Evolutionary conservation across 1,140 invertebrate species (phyloP), one percentile per base, ranked within the genome.

Genomic region (Rhagoletis zephyria): DNA sequence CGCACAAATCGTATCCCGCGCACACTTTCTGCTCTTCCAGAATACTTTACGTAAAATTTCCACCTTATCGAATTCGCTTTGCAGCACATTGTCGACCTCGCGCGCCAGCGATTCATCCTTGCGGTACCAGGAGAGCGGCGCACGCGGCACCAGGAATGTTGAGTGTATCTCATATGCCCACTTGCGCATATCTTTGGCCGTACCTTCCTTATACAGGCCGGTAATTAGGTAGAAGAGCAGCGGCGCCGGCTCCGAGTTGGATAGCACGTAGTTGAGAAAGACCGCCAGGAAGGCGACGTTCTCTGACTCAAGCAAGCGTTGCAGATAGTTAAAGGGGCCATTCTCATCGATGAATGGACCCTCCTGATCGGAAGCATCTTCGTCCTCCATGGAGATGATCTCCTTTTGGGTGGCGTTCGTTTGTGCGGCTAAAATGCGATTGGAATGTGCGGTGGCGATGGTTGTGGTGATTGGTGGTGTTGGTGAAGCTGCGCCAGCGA

Each of bases 111-210:
- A 89, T 45, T 98, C 97, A 90, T 97, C 97, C 67, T 97, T 96
- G 89, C 97, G 96, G 88, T 95, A 96, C 87, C 98, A 94, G 90
- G 96, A 95, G 89, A 98, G 93, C 70, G 97, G 97, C 89, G 98
- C 97, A 90, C 96, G 96, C 90, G 97, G 97, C 90, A 98, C 97
- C 87, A 99, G 94, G 94, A 99, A 99, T 90, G 97, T 98, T 87
- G 98, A 99, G 94, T 98, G 97, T 90, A 99, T 98, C 94, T 99
- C 98, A 94, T 99, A 99, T 51, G 98, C 98, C 98, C 98, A 99
- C 93, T 98, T 97, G 87, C 97, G 95, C 95, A 99, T 94, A 91
- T 98, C 97, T 93, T 98, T 98, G 60, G 95, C 95, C 90, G 95
- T 97, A 56, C 96, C 97, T 91, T 97, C 95, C 91, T 97, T 96